Base-by-base conservation (phyloP, 2,888 invertebrate genomes). In the Leptinotarsa juncta region DNA sequence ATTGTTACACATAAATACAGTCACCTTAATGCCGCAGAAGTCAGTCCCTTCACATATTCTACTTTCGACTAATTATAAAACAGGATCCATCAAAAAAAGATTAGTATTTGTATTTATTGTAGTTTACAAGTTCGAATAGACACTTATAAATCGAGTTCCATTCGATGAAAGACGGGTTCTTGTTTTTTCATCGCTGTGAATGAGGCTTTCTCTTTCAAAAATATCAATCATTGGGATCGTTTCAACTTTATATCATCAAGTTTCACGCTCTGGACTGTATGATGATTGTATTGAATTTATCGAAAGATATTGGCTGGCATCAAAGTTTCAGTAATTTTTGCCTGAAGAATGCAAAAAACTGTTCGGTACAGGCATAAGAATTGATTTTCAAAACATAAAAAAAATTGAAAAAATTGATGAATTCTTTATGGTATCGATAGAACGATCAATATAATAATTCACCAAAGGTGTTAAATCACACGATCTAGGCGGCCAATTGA, bases 11-110 rank as follows among this genome's bases (percentile, higher is more conserved):
- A 23, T 57, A 12, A 23, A 57, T 23, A 23, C 12, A 57, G 14
- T 3, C 23, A 57, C 57, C 26, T 12, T 42, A 15, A 57, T 57
- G 3, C 57, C 57, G 16, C 3, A 23, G 57, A 23, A 23, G 57
- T 0, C 23, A 26, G 57, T 16, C 57, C 57, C 26, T 57, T 57
- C 57, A 57, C 57, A 57, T 57, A 23, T 57, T 26, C 57, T 26
- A 57, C 26, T 57, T 57, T 57, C 57, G 23, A 57, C 57, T 23
- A 26, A 57, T 57, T 57, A 57, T 23, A 20, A 23, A 57, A 57
- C 57, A 23, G 57, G 57, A 26, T 15, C 15, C 23, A 57, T 57
- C 23, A 57, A 57, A 23, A 23, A 4, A 23, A 57, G 57, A 57
- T 57, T 57, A 57, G 4, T 57, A 57, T 57, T 57, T 23, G 57